Conservation (phyloP, 2,113 vertebrate genomes). For the Malurus elegans region DNA sequence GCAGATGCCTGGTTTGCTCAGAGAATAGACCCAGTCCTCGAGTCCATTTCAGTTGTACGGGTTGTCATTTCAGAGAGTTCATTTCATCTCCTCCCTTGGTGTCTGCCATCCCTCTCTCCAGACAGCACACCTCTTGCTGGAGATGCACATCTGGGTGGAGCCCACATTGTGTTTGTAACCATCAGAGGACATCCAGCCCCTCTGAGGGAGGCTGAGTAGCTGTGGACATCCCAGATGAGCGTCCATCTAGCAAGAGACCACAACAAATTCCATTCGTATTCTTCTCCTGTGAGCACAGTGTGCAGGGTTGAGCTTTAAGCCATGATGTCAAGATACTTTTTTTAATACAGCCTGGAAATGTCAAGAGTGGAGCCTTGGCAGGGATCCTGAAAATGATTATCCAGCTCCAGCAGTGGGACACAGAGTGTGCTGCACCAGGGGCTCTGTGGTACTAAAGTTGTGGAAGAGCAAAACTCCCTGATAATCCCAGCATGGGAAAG, state of each 20-base stretch:
- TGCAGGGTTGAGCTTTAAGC: background rate
- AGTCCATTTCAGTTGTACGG: fast-evolving
- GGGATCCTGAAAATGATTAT: background rate
- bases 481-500: background rate
- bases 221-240: background rate
- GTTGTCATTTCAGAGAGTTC: background rate
- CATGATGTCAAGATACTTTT: background rate
- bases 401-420: background rate
- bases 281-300: background rate
- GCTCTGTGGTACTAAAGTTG: background rate
- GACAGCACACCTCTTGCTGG: background rate
- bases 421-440: fast-evolving
- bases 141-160: background rate
- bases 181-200: background rate
- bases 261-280: background rate
- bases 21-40: background rate
- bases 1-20: background rate
- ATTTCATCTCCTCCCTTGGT: background rate
- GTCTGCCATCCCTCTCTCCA: background rate
- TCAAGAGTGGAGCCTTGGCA: background rate
- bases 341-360: background rate
- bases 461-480: background rate
- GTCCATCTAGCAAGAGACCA: background rate
- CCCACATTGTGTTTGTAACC: background rate
- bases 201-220: background rate